Conservation (phyloP, 2,113 vertebrate genomes). For the Stercorarius parasiticus region DNA sequence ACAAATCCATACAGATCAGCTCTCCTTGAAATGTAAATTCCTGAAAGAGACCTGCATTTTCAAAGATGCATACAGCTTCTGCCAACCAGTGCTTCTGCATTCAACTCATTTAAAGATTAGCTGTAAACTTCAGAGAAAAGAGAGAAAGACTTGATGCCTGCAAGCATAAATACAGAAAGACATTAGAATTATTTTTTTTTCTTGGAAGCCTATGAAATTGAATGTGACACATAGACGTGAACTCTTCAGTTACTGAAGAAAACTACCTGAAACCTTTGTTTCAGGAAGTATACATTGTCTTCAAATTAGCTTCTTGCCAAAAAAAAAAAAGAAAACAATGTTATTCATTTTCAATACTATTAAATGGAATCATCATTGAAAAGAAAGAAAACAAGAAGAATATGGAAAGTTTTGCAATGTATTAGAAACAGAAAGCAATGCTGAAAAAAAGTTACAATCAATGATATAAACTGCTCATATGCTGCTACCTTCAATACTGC, state of each 20-base stretch:
- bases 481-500: neutral
- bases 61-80: neutral
- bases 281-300: neutral
- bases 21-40: slow-evolving; percentile 49
- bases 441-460: neutral
- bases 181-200: neutral
- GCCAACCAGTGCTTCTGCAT: neutral
- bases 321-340: neutral
- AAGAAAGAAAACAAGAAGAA: neutral
- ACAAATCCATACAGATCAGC: slow-evolving; percentile 25
- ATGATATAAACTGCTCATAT: neutral
- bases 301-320: neutral
- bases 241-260: neutral
- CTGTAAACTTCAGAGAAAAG: slow-evolving; percentile 31
- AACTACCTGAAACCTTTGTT: neutral
- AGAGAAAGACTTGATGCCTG: slow-evolving; percentile 7
- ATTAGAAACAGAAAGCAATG: neutral
- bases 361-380: neutral
- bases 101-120: slow-evolving; percentile 39
- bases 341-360: neutral
- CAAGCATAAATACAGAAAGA: slow-evolving; percentile 13
- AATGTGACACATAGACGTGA: neutral
- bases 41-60: neutral
- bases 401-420: neutral
- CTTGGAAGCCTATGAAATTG: neutral